phyloP scores from a whole-genome alignment of 2,888 invertebrate species.

The Thera obeliscata region DNA sequence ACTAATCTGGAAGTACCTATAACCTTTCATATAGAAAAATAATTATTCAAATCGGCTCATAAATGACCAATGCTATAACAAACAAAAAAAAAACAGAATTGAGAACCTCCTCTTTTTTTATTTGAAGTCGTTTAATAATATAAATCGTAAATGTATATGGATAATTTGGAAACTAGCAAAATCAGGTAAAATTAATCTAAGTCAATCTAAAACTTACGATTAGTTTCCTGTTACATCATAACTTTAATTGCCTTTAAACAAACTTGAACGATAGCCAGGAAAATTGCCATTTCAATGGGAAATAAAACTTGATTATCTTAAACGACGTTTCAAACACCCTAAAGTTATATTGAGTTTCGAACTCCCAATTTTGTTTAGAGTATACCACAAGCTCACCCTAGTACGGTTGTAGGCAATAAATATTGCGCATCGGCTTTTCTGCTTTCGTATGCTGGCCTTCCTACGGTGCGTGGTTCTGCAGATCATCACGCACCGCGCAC shows the following conservation, averaged over 20 bases:
- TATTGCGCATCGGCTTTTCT: too few species aligned
- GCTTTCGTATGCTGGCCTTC: too few species aligned
- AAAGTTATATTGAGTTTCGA: conserved; percentile 43
- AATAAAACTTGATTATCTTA: conserved; percentile 46
- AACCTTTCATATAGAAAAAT: too few species aligned
- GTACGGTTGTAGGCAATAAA: neutral
- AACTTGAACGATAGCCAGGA: conserved; percentile 36
- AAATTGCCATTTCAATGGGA: conserved; percentile 42
- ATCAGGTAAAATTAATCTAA: conserved; percentile 15
- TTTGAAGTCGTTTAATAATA: too few species aligned
- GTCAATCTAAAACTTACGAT: conserved; percentile 13
- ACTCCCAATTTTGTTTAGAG: conserved; percentile 23
- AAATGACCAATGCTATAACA: too few species aligned
- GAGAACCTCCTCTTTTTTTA: too few species aligned
- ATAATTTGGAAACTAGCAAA: neutral
- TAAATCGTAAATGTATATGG: too few species aligned
- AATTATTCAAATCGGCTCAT: too few species aligned
- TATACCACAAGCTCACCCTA: conserved; percentile 6
- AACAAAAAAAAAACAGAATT: too few species aligned
- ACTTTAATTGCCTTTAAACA: conserved; percentile 40
- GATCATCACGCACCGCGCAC: too few species aligned
- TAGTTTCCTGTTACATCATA: conserved; percentile 17
- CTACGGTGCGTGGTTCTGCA: too few species aligned
- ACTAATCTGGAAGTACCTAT: too few species aligned
- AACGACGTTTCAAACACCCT: conserved; percentile 41